phyloP scores from a whole-genome alignment of 2,797 vertebrate species.

The Coregonus sp. region DNA sequence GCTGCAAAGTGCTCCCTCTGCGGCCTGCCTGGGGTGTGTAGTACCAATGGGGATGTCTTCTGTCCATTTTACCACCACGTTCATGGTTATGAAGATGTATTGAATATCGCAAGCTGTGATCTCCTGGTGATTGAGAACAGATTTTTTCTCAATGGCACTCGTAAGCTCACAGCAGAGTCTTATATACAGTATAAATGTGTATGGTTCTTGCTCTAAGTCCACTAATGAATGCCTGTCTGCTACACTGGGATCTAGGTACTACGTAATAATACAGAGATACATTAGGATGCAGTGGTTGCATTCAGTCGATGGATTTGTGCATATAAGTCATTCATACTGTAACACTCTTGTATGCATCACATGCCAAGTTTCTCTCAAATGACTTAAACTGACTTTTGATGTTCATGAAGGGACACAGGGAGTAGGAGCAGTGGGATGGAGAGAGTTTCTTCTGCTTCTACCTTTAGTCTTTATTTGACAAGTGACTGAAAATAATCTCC shows the following conservation, averaged over 20 bases:
- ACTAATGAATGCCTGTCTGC: neutral
- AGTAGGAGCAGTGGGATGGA: neutral
- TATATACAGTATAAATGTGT: neutral
- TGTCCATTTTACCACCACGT: slow-evolving; percentile 16
- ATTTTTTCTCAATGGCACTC: neutral
- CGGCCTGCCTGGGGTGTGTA: neutral
- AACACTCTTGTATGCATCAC: neutral
- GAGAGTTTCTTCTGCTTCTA: neutral
- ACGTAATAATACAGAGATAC: neutral
- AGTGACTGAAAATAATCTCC: slow-evolving; percentile 39
- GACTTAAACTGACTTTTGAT: slow-evolving; percentile 3
- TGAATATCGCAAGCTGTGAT: slow-evolving; percentile 49
- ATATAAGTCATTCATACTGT: neutral
- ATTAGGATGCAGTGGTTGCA: neutral
- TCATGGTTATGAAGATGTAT: neutral
- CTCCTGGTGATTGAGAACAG: neutral
- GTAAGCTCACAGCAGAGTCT: neutral
- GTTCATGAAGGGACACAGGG: neutral
- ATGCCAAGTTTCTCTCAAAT: slow-evolving; percentile 1
- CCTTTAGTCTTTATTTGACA: slow-evolving; percentile 32
- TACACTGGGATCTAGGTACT: neutral
- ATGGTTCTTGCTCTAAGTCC: neutral
- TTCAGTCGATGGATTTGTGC: neutral
- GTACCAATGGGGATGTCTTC: neutral
- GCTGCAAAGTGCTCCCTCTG: neutral